Base-by-base conservation (phyloP, 2,888 invertebrate species). In the Tetranychus truncatus region DNA sequence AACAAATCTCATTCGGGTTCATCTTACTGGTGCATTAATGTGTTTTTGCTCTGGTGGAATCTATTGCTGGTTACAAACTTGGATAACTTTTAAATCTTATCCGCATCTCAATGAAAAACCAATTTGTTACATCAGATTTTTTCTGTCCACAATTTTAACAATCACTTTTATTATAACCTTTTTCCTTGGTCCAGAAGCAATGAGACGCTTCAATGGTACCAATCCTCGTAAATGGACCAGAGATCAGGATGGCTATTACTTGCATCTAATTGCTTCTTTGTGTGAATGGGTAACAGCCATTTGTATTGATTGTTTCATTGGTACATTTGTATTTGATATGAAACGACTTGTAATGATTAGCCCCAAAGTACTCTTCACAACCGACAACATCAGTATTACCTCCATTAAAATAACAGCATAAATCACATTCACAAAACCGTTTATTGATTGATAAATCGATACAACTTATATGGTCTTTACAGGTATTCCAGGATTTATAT, bases 51-150 rank as follows among this genome's bases (percentile, higher is more conserved):
- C 88, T 79, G 91, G 91, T 24, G 88, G 89, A 44, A 82, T 90
- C 74, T 93, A 91, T 82, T 87, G 89, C 82, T 89, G 89, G 87
- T 85, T 89, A 80, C 91, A 92, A 86, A 90, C 83, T 15, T 78
- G 81, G 67, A 80, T 84, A 55, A 82, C 82, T 15, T 83, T 76
- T 76, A 74, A 85, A 80, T 82, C 88, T 76, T 84, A 85, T 79
- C 88, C 88, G 0, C 81, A 86, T 78, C 82, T 85, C 44, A 86
- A 86, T 76, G 84, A 85, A 0, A 81, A 84, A 67, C 79, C 81
- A 45, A 81, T 85, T 77, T 86, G 86, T 6, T 85, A 86, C 78
- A 66, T 86, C 45, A 83, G 88, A 11, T 80, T 87, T 15, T 82
- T 81, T 18, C 82, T 88, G 79, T 84, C 87, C 21, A 82, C 85